Evolutionary conservation across 2,888 invertebrate genomes (phyloP).

Genomic region (Ectobius pallidus): DNA sequence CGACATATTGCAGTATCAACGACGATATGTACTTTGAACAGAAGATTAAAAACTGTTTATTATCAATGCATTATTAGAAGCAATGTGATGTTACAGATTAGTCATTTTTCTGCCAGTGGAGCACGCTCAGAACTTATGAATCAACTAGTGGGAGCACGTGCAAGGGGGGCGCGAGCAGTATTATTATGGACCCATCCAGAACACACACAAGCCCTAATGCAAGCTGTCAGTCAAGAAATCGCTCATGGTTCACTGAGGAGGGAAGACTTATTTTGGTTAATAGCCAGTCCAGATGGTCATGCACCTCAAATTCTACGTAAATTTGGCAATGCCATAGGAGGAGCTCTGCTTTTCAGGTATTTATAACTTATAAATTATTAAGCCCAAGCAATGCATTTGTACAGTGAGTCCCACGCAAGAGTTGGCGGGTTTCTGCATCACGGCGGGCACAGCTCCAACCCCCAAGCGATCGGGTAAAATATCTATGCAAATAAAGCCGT

Average conservation of each 20-base stretch:
- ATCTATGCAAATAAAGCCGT: no score
- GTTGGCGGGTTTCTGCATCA: no score
- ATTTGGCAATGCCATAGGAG: conserved; percentile 42
- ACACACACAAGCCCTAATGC: conserved; percentile 44
- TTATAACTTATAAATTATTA: no score
- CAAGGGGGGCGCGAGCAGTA: conserved; percentile 45
- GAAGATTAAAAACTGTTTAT: no score
- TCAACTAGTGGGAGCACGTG: conserved; percentile 44
- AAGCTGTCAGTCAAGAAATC: conserved; percentile 43
- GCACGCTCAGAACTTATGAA: conserved; percentile 37
- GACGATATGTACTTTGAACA: no score
- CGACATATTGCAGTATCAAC: no score
- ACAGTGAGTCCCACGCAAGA: no score
- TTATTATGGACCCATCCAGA: conserved; percentile 44
- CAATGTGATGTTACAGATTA: no score
- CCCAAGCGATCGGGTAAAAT: no score
- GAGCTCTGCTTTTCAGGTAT: conserved; percentile 44
- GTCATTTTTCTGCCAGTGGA: neutral
- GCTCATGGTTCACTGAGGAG: conserved; percentile 40
- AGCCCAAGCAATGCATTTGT: no score
- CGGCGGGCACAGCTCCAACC: no score
- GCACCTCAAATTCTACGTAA: conserved; percentile 34
- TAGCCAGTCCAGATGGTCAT: conserved; percentile 40
- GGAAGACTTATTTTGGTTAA: conserved; percentile 44
- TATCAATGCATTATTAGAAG: no score